Evolutionary conservation across 2,888 invertebrate species (phyloP), one percentile per base, ranked within the genome.

Genomic region (Malachius bipustulatus): DNA sequence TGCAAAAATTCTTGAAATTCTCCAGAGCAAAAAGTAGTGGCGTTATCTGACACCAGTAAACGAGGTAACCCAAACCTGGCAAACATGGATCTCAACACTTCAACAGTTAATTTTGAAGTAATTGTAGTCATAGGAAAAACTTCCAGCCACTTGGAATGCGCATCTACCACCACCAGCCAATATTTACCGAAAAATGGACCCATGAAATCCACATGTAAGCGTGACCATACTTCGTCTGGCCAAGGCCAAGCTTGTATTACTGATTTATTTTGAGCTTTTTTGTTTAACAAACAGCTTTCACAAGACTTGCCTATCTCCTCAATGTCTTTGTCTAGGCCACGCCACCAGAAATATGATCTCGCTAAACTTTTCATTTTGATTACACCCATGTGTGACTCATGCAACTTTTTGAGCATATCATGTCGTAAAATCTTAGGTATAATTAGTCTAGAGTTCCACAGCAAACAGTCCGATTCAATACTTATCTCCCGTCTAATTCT

Each of bases 131-230:
- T 8, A 8, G 24, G 6, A 19, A 19, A 19, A n/a, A 19, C 24
- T n/a, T 19, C 24, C 24, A 19, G n/a, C 24, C n/a, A 19, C n/a
- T 19, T 19, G 26, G 38, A 44, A 16, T 35, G 38, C 3, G 50
- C 43, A 43, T n/a, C n/a, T n/a, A n/a, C n/a, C n/a, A n/a, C n/a
- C n/a, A n/a, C n/a, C n/a, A n/a, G n/a, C n/a, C n/a, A 48, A 14
- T 34, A 43, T 24, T 41, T 36, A 10, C 40, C 43, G n/a, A 39
- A 27, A 34, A 45, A 40, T 4, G 49, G 49, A 9, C 43, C 45
- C 4, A 46, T 37, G 36, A 37, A 46, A 40, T 53, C 50, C 4
- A 49, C 36, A 27, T 52, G 52, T 1, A 54, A 3, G 16, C 51
- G 15, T 8, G 42, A 35, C 47, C 49, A 51, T 4, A 46, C 39